These are phyloP conservation scores for Protosalanx chinensis DNA, from an alignment of 2,797 vertebrate genomes.

Conservation along the genomic window DNA sequence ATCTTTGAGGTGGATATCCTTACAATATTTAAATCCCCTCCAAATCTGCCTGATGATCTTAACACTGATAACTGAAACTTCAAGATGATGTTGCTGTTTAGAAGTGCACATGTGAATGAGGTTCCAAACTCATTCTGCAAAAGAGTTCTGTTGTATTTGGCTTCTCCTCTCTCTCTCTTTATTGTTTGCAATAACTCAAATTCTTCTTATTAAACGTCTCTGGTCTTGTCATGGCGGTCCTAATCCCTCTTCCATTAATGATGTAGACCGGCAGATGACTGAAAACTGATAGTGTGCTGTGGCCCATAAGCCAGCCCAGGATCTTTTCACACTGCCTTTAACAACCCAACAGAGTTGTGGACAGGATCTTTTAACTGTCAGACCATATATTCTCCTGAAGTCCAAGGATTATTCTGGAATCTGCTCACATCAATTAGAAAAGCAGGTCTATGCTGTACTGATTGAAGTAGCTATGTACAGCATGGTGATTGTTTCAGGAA, in stretches of 20 bases:
- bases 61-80: not conserved
- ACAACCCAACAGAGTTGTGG: not conserved
- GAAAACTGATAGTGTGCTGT: not conserved
- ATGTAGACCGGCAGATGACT: conserved; percentile 11
- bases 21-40: no score
- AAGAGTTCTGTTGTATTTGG: not conserved
- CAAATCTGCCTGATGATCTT: not conserved
- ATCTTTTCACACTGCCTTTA: not conserved
- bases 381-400: not conserved
- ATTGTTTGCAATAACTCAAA: not conserved
- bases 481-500: no score
- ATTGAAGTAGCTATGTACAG: no score
- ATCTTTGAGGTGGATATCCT: no score
- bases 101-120: not conserved
- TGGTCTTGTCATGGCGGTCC: conserved; percentile 2
- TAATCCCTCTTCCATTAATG: conserved; percentile 9
- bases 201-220: conserved; percentile 5
- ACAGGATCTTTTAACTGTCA: not conserved
- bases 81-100: not conserved
- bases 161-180: not conserved
- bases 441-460: no score
- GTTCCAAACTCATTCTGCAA: not conserved
- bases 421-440: no score
- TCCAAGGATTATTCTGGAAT: not conserved
- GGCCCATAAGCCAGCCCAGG: not conserved